Percentiles rank a stretch among this genome's conserved stretches.
Conservation (phyloP, 2,888 invertebrate species). For the Bedellia somnulentella region DNA sequence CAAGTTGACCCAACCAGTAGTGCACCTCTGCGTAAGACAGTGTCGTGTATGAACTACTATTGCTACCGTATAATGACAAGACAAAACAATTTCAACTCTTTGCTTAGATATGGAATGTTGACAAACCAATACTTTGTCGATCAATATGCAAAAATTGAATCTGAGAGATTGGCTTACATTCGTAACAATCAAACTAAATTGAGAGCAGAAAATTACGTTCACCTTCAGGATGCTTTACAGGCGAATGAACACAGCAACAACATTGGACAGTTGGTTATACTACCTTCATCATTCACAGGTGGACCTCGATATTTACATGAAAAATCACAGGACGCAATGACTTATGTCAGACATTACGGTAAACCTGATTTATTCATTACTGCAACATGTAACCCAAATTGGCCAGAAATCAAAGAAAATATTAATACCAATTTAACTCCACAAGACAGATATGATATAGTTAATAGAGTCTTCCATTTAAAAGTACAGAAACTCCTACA, state of each 20-base stretch:
- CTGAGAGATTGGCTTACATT: constrained; percentile 11
- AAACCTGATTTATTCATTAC: constrained; percentile 13
- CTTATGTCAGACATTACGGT: constrained; percentile 16
- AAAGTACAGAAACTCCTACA: constrained; percentile 14
- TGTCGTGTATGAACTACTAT: constrained; percentile 1
- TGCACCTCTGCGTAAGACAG: not conserved
- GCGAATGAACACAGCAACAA: constrained; percentile 8
- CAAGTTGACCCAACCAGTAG: constrained; percentile 2
- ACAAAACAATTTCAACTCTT: constrained; percentile 8
- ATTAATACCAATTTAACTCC: constrained; percentile 12
- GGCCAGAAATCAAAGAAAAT: constrained; percentile 14
- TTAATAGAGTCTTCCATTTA: constrained; percentile 14
- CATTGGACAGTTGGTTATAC: constrained; percentile 7
- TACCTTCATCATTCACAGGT: constrained; percentile 11
- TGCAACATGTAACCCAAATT: constrained; percentile 14
- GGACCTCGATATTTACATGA: constrained; percentile 6
- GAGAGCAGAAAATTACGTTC: constrained; percentile 11
- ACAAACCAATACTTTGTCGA: constrained; percentile 11
- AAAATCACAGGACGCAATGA: constrained; percentile 8
- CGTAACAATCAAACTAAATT: constrained; percentile 11
- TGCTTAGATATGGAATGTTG: constrained; percentile 12
- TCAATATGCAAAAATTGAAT: constrained; percentile 13
- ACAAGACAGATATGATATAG: constrained; percentile 17
- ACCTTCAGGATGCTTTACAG: constrained; percentile 11
- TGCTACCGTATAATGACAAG: constrained; percentile 2